phyloP scores from a whole-genome alignment of 2,888 invertebrate genomes.

The Sclerodermus sp. region DNA sequence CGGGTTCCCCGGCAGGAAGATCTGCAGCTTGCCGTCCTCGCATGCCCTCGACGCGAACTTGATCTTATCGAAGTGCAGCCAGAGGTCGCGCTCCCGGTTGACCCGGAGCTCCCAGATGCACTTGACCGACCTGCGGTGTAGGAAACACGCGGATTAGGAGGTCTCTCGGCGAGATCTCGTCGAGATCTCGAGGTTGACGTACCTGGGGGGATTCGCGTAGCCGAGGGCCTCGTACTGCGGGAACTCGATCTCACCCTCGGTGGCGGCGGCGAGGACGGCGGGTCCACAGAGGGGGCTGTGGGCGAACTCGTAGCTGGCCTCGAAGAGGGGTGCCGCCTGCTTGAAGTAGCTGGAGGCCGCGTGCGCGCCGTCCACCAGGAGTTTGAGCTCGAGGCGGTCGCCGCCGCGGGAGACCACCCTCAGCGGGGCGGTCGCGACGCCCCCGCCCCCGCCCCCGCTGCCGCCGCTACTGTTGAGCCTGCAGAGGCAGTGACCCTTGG shows the following conservation, averaged over 20 bases:
- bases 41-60: constrained; percentile 83
- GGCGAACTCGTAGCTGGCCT: constrained; percentile 85
- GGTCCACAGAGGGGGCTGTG: constrained; percentile 88
- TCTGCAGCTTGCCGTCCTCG: constrained; percentile 83
- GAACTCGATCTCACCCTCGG: constrained; percentile 85
- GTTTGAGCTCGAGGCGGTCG: constrained; percentile 73
- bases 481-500: constrained; percentile 75
- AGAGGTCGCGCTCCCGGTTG: constrained; percentile 80
- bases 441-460: constrained; percentile 18
- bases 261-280: constrained; percentile 74
- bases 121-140: constrained; percentile 61
- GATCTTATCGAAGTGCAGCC: constrained; percentile 84
- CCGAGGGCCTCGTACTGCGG: constrained; percentile 80
- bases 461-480: constrained; percentile 19
- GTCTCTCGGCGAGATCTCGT: no score
- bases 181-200: no score
- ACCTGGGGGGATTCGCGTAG: constrained; percentile 56
- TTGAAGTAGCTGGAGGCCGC: constrained; percentile 88
- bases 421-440: constrained; percentile 56
- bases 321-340: constrained; percentile 79
- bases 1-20: constrained; percentile 70
- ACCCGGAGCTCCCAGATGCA: constrained; percentile 84
- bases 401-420: constrained; percentile 79
- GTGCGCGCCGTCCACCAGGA: constrained; percentile 82
- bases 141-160: no score